These are phyloP conservation scores for Bufo bufo DNA, from an alignment of 2,113 vertebrate species.

Conservation along the genomic window DNA sequence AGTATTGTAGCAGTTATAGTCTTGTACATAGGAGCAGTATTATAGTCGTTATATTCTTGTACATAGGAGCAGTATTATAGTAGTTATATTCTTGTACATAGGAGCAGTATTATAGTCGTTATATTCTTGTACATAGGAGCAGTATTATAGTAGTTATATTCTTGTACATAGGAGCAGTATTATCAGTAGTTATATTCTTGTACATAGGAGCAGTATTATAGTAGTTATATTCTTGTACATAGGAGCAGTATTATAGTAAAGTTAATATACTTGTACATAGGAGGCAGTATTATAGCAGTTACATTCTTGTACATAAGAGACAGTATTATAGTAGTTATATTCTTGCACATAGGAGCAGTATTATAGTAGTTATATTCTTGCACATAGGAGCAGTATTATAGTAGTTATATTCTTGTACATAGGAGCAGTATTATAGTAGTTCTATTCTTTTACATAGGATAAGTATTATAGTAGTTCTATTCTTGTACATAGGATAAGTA, in stretches of 20 bases:
- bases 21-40: neutral
- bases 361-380: slow-evolving; percentile 4
- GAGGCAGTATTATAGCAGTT: neutral
- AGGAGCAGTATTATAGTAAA: neutral
- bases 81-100: neutral
- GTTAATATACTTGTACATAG: neutral
- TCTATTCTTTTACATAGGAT: no score
- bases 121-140: neutral
- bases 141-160: slow-evolving; percentile 1
- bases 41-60: slow-evolving; percentile 8
- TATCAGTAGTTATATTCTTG: slow-evolving; percentile 3
- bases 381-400: no score
- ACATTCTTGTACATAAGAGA: neutral
- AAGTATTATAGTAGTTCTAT: no score
- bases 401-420: no score
- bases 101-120: neutral
- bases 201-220: neutral
- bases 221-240: neutral
- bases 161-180: neutral
- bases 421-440: no score
- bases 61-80: neutral
- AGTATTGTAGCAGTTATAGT: neutral
- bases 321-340: neutral
- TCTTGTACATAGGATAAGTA: no score
- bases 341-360: neutral